Conservation (phyloP, 1,140 invertebrate genomes). For the Drosophila albomicans region DNA sequence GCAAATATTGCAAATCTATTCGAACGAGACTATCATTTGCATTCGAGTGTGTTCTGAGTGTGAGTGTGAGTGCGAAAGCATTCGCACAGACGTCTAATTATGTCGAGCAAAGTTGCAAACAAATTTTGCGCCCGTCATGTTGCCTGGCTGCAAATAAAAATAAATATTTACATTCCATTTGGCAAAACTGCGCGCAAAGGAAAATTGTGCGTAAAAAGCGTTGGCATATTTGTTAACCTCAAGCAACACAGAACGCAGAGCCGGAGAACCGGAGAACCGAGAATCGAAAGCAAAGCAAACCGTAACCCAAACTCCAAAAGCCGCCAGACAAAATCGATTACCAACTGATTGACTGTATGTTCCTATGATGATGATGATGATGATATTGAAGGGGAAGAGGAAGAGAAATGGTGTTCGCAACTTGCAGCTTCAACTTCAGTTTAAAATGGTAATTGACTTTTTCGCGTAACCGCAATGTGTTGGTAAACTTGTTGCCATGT, state of each 20-base stretch:
- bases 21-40: constrained; percentile 71
- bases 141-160: constrained; percentile 72
- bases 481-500: constrained; percentile 79
- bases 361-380: constrained; percentile 4
- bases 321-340: constrained; percentile 77
- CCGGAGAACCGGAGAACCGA: constrained; percentile 12
- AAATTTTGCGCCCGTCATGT: constrained; percentile 59
- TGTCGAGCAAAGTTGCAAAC: constrained; percentile 73
- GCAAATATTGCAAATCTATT: constrained; percentile 81
- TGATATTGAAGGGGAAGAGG: constrained; percentile 33
- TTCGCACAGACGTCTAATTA: constrained; percentile 76
- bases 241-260: constrained; percentile 58
- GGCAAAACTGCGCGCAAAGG: constrained; percentile 61
- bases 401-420: neutral
- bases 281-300: constrained; percentile 13
- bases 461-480: constrained; percentile 79
- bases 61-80: constrained; percentile 1
- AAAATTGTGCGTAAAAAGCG: constrained; percentile 81
- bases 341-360: constrained; percentile 72
- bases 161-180: constrained; percentile 83
- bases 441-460: constrained; percentile 83
- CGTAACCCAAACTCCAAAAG: constrained; percentile 38
- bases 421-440: constrained; percentile 37
- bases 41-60: constrained; percentile 41
- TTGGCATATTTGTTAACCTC: constrained; percentile 77